phyloP scores from a whole-genome alignment of 2,888 invertebrate species.

The Adelphocoris suturalis region DNA sequence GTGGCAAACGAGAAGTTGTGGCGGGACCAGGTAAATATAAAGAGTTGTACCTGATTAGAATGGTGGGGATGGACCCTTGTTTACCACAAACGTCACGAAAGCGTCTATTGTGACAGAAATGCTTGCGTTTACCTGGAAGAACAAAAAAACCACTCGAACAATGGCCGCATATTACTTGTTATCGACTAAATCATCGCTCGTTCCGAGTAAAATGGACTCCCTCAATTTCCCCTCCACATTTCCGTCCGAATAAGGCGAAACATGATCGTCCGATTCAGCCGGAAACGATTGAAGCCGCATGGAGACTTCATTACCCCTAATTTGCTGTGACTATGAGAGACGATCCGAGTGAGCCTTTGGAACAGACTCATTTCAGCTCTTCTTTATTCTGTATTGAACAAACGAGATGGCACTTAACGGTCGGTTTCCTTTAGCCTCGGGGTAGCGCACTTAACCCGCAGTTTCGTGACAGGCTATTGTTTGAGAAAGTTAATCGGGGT shows the following conservation, averaged over 20 bases:
- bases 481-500: constrained; percentile 30
- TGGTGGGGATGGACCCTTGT: neutral
- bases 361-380: neutral
- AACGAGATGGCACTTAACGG: constrained; percentile 12
- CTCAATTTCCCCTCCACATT: constrained; percentile 5
- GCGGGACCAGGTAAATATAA: no score
- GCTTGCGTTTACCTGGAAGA: neutral
- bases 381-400: neutral
- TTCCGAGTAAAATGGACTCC: constrained; percentile 12
- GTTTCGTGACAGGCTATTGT: constrained; percentile 33
- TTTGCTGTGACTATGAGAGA: constrained; percentile 8
- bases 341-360: neutral
- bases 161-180: constrained; percentile 56
- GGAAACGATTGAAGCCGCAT: neutral
- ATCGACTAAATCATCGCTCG: constrained; percentile 24
- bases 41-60: neutral
- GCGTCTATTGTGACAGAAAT: constrained; percentile 25
- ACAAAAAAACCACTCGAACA: constrained; percentile 7
- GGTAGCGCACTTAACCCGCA: neutral
- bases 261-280: neutral
- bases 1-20: no score
- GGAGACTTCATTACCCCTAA: neutral
- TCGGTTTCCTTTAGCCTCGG: constrained; percentile 27
- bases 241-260: neutral
- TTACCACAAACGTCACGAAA: neutral